Percentiles rank a stretch among this genome's conserved stretches.
phyloP scores from a whole-genome alignment of 2,797 vertebrate genomes.

The Lerista edwardsae region DNA sequence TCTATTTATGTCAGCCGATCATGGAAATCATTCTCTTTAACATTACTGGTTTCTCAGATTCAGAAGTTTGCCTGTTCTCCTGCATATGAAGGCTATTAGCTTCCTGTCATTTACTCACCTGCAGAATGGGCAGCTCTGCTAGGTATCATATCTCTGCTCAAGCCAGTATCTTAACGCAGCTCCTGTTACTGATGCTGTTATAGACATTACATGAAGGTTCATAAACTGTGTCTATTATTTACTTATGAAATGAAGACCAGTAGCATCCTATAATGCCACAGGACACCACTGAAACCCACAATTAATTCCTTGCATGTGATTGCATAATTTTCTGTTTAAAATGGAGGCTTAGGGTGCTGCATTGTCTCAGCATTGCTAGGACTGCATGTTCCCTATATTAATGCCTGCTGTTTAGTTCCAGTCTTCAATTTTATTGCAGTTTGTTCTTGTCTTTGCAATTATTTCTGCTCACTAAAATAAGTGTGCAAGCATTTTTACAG shows the following conservation, averaged over 20 bases:
- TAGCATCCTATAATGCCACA: background rate
- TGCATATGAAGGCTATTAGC: slow-evolving; percentile 4
- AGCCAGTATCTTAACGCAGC: background rate
- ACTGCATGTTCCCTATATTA: slow-evolving; percentile 22
- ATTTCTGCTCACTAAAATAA: slow-evolving; percentile 6
- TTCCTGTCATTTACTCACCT: slow-evolving; percentile 14
- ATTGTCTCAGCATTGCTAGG: slow-evolving; percentile 45
- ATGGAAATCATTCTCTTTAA: slow-evolving; percentile 68
- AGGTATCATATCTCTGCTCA: background rate
- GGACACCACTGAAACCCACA: fast-evolving
- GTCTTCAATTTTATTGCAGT: slow-evolving; percentile 32
- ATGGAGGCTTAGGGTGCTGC: slow-evolving; percentile 5
- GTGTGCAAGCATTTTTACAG: background rate
- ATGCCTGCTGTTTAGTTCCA: slow-evolving; percentile 47
- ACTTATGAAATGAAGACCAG: background rate
- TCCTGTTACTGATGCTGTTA: fast-evolving
- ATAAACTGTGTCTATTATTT: slow-evolving; percentile 10
- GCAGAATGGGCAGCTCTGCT: background rate
- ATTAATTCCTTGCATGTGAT: background rate
- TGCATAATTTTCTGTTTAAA: background rate
- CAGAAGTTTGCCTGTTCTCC: background rate
- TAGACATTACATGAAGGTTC: background rate
- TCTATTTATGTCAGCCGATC: slow-evolving; percentile 64
- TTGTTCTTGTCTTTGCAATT: slow-evolving; percentile 22
- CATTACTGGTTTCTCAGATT: slow-evolving; percentile 30